Percentiles rank a stretch among this genome's conserved stretches.
Conservation (phyloP, 1,140 invertebrate species). For the Mamestra configurata region DNA sequence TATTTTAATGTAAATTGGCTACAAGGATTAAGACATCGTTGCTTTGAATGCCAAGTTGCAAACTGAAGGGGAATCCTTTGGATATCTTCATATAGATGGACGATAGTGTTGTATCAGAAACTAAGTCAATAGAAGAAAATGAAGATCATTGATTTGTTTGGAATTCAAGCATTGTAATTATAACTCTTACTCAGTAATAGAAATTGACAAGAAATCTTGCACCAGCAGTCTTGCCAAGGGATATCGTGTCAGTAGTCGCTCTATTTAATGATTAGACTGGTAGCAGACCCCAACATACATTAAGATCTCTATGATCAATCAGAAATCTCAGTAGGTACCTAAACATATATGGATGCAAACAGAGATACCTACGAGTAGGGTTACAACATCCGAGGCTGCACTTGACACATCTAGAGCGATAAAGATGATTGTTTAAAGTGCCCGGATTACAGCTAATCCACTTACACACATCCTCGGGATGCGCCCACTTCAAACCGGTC, state of each 20-base stretch:
- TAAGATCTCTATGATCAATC: too few species aligned
- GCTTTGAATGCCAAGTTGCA: not conserved
- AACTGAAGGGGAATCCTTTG: not conserved
- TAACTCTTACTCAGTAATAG: too few species aligned
- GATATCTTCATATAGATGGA: not conserved
- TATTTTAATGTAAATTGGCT: not conserved
- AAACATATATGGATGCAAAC: not conserved
- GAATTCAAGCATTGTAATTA: too few species aligned
- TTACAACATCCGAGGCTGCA: not conserved
- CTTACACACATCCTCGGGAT: conserved; percentile 39
- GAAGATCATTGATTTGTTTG: too few species aligned
- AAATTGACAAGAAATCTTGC: too few species aligned
- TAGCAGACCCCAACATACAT: too few species aligned
- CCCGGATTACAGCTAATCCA: conserved; percentile 1
- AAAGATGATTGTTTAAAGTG: conserved; percentile 35
- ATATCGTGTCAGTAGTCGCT: too few species aligned
- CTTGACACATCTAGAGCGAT: not conserved
- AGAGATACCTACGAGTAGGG: not conserved
- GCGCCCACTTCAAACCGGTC: conserved; percentile 27
- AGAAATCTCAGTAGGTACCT: too few species aligned
- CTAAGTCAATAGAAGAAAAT: not conserved
- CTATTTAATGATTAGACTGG: too few species aligned
- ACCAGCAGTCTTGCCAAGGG: too few species aligned
- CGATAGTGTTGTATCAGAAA: not conserved
- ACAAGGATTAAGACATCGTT: not conserved